Conservation (phyloP, 2,797 vertebrate genomes). For the Tragelaphus oryx region DNA sequence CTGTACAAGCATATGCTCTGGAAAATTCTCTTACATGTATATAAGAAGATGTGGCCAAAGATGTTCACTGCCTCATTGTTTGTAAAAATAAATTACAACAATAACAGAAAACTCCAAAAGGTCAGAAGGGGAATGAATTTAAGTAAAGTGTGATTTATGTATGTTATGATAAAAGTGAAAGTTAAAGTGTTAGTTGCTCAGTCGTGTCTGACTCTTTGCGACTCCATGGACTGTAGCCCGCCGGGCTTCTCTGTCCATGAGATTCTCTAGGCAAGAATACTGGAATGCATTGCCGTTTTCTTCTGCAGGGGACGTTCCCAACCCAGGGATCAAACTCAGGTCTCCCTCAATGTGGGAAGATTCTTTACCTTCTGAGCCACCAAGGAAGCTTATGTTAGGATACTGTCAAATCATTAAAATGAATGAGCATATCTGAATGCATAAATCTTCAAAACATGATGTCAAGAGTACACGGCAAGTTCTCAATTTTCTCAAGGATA, state of each 20-base stretch:
- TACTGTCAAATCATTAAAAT: slow-evolving; percentile 56
- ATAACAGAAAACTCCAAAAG: not conserved
- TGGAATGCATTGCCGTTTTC: not conserved
- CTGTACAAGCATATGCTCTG: not conserved
- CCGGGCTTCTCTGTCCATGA: not conserved
- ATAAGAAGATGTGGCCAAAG: not conserved
- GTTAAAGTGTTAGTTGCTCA: not conserved
- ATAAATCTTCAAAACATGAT: slow-evolving; percentile 55
- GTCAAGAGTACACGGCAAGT: not conserved
- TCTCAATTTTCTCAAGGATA: slow-evolving; percentile 44
- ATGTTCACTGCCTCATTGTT: not conserved
- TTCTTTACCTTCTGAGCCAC: not conserved
- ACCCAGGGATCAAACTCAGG: not conserved
- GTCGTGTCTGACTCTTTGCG: not conserved
- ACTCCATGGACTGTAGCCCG: not conserved
- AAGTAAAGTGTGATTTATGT: slow-evolving; percentile 49
- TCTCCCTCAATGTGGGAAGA: not conserved
- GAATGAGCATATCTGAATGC: slow-evolving; percentile 38
- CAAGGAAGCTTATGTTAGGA: not conserved
- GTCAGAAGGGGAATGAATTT: not conserved
- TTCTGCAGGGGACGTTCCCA: not conserved
- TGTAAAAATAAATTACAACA: slow-evolving; percentile 33
- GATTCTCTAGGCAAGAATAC: not conserved
- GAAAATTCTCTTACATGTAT: not conserved
- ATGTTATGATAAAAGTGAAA: not conserved